Evolutionary conservation across 2,113 vertebrate species (phyloP).

Genomic region (Barnardius zonarius): DNA sequence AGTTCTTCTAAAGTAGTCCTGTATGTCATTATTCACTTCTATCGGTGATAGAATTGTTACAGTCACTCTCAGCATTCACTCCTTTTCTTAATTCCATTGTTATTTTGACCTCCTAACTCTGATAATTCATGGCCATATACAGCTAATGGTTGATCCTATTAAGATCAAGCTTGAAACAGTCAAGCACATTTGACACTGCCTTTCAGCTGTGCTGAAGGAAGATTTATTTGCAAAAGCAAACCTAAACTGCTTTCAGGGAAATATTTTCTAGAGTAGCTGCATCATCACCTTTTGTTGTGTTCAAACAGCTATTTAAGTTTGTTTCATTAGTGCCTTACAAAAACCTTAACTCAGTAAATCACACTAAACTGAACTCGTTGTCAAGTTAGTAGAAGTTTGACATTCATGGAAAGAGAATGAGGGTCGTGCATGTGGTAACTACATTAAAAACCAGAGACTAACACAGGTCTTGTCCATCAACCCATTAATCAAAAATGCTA

Average conservation of each 20-base stretch:
- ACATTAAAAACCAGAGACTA: not conserved
- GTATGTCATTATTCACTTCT: not conserved
- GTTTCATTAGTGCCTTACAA: not conserved
- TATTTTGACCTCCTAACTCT: not conserved
- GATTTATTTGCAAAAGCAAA: not conserved
- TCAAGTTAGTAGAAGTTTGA: not conserved
- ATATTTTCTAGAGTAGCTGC: not conserved
- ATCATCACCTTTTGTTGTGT: not conserved
- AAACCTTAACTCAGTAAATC: not conserved
- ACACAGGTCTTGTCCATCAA: not conserved
- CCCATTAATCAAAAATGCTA: not conserved
- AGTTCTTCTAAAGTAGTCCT: not conserved
- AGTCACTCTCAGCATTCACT: not conserved
- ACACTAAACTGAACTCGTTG: not conserved
- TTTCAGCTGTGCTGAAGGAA: not conserved
- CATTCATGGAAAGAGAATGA: not conserved
- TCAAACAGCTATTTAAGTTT: not conserved
- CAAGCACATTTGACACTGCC: not conserved
- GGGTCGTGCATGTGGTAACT: not conserved
- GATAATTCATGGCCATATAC: not conserved
- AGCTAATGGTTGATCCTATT: not conserved
- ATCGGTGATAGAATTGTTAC: not conserved
- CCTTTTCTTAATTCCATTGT: not conserved
- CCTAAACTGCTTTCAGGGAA: not conserved
- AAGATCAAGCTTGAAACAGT: not conserved